Percentiles rank a stretch among this genome's conserved stretches.
phyloP scores from a whole-genome alignment of 2,113 vertebrate species.

The Hyperoodon ampullatus region DNA sequence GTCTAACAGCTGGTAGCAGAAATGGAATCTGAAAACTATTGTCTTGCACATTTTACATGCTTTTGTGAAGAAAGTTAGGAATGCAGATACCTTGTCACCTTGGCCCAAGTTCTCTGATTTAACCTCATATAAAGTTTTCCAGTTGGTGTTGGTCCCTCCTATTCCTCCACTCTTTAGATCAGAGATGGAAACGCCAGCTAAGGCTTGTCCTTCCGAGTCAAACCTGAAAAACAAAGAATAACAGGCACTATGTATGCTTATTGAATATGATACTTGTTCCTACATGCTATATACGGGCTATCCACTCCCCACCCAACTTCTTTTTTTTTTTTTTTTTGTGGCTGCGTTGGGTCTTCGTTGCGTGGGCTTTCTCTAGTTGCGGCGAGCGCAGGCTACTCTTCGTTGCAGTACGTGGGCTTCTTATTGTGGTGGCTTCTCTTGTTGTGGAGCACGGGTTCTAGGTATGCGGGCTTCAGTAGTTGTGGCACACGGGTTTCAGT shows the following conservation, averaged over 20 bases:
- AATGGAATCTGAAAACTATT: background rate
- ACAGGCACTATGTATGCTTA: background rate
- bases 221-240: slow-evolving; percentile 88
- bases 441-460: too few relatives aligned
- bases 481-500: too few relatives aligned
- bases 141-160: slow-evolving; percentile 87
- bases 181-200: slow-evolving; percentile 94
- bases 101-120: slow-evolving; percentile 96
- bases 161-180: slow-evolving; percentile 85
- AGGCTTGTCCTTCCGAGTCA: slow-evolving; percentile 93
- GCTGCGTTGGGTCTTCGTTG: too few relatives aligned
- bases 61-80: background rate
- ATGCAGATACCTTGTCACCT: slow-evolving; percentile 92
- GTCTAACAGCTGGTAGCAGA: background rate
- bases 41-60: background rate
- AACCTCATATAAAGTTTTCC: slow-evolving; percentile 94
- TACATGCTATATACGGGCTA: background rate
- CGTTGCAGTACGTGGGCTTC: too few relatives aligned
- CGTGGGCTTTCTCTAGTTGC: too few relatives aligned
- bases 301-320: slow-evolving; percentile 49
- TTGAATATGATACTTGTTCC: slow-evolving; percentile 51
- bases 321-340: too few relatives aligned
- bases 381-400: too few relatives aligned
- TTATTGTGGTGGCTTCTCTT: too few relatives aligned
- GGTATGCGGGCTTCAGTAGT: too few relatives aligned